Percentiles rank a stretch among this genome's conserved stretches.
Evolutionary conservation across 2,113 vertebrate species (phyloP).

Genomic region (Sinocyclocheilus maitianheensis): DNA sequence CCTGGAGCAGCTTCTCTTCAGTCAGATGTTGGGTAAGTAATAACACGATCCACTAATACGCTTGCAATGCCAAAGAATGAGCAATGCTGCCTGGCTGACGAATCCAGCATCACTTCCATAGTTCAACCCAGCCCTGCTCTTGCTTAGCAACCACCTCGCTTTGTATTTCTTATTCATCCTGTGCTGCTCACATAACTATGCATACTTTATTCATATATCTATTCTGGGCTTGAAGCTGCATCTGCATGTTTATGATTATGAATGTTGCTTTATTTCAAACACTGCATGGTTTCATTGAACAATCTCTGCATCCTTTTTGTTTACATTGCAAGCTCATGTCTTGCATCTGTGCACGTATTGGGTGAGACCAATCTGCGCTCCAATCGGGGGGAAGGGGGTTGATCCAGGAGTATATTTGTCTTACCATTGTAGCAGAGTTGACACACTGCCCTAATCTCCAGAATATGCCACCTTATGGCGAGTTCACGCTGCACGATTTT

Average conservation of each 20-base stretch:
- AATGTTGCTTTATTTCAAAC: not conserved
- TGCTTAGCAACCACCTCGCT: conserved; percentile 24
- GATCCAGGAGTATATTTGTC: conserved; percentile 5
- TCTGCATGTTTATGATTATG: conserved; percentile 9
- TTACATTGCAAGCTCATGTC: conserved; percentile 44
- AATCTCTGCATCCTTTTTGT: conserved; percentile 31
- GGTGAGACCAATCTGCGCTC: conserved; percentile 38
- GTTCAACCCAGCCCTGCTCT: conserved; percentile 39
- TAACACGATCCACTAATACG: not conserved
- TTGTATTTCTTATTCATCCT: conserved; percentile 28
- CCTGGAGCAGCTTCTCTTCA: conserved; percentile 97
- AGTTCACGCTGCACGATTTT: no score
- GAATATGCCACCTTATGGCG: not conserved
- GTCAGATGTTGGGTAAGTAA: conserved; percentile 93
- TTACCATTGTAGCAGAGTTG: not conserved
- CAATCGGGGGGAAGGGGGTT: conserved; percentile 15
- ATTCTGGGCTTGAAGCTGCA: not conserved
- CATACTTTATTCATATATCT: conserved; percentile 1
- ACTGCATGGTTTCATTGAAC: not conserved
- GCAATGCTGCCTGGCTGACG: conserved; percentile 21
- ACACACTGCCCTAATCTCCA: conserved; percentile 34
- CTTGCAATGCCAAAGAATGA: conserved; percentile 23
- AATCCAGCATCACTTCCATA: not conserved
- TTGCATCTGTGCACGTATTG: conserved; percentile 35
- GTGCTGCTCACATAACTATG: not conserved